Base-by-base conservation (phyloP, 30 jellyfish, hydroid and myxozoan genomes). In the Phacellophora camtschatica region DNA sequence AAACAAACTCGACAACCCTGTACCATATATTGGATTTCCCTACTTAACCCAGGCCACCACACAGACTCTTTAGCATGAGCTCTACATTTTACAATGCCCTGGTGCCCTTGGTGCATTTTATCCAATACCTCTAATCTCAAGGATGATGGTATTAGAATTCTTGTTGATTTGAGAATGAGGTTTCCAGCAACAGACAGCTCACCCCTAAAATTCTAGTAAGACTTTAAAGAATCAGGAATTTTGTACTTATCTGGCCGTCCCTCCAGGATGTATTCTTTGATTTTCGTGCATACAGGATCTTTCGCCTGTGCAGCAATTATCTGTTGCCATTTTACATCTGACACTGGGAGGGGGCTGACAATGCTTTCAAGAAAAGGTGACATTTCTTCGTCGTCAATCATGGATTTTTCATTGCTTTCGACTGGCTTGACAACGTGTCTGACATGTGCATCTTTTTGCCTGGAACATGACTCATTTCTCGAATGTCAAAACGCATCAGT, bases 41-140 rank as follows among this genome's bases (percentile, higher is more conserved):
- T 81, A 69, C 86, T 81, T 28, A 81, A 3, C 36, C 93, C 88
- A 42, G 93, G 87, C 87, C 85, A 66, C 93, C 85, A 65, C 1
- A 81, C 86, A 23, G 59, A 15, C 30, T 50, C 50, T 37, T 55
- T 49, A 3, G 85, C 93, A 32, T 70, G 18, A 15, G 50, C 86
- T 37, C 85, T 33, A 36, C 93, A 66, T 39, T 67, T 81, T 3
- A 55, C 25, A 45, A 81, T 81, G 36, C 93, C 93, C 18, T 58
- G 93, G 43, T 81, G 93, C 16, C 93, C 93, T 39, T 51, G 55
- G 55, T 81, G 93, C 27, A 81, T 42, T 33, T 43, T 66, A 43
- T 66, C 86, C n/a, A 77, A 34, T 67, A 61, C 41, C 34, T 57
- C 81, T 46, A 35, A 18, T 32, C 81, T 48, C 81, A 57, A n/a